Conservation (phyloP, 2,113 vertebrate genomes). For the Bolborhynchus lineola region DNA sequence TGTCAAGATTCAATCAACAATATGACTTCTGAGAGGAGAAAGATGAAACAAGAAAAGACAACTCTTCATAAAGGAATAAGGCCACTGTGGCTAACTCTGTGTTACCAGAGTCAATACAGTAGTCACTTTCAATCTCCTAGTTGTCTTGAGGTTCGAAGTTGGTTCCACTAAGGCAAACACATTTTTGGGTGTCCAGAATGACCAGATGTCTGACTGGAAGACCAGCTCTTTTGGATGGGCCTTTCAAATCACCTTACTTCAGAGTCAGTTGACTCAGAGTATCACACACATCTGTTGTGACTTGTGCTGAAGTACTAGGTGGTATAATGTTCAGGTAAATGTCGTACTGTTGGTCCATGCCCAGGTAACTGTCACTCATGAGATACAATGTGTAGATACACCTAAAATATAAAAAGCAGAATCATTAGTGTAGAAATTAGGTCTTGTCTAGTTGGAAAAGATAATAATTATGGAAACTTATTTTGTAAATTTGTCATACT, state of each 20-base stretch:
- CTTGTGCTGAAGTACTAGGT: conserved; percentile 73
- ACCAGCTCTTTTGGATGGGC: neutral
- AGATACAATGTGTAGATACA: conserved; percentile 96
- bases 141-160: conserved; percentile 71
- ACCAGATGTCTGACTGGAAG: conserved; percentile 29
- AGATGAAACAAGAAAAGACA: conserved; percentile 61
- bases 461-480: neutral
- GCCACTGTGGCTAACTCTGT: conserved; percentile 65
- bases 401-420: conserved; percentile 66
- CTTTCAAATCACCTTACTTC: conserved; percentile 49
- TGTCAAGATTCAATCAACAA: conserved; percentile 15
- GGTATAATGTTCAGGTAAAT: conserved; percentile 84
- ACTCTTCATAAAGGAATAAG: conserved; percentile 64
- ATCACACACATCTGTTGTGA: conserved; percentile 74
- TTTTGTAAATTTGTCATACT: conserved; percentile 74
- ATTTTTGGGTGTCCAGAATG: conserved; percentile 36
- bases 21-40: conserved; percentile 30
- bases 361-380: conserved; percentile 98
- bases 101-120: conserved; percentile 52
- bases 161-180: conserved; percentile 68
- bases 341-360: conserved; percentile 97
- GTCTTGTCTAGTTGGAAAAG: neutral
- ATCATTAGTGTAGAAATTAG: neutral
- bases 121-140: conserved; percentile 39
- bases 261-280: conserved; percentile 35